Base-by-base conservation (phyloP, 2,888 invertebrate species). In the Drosophila neonasuta region DNA sequence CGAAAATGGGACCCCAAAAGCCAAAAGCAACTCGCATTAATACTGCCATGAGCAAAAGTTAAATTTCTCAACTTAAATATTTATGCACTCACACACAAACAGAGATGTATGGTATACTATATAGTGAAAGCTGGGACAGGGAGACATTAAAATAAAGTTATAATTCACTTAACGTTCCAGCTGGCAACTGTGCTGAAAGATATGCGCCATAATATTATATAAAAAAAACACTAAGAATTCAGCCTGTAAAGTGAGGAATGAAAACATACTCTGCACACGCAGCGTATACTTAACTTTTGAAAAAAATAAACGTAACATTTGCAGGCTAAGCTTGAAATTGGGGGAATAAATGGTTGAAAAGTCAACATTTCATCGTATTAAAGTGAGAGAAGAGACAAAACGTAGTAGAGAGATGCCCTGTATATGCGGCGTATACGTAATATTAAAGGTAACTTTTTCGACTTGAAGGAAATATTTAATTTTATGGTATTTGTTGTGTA, bases 151-250 rank as follows among this genome's bases (percentile, higher is more conserved):
- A 73, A 77, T 79, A 45, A 68, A 66, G 57, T 74, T 58, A 62
- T 74, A 63, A 76, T 70, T 78, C 63, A 73, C 59, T 64, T 65
- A 70, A 77, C 49, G 50, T 58, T 46, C 54, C 59, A 58, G 52
- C 61, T 60, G 64, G 36, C 57, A 55, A 36, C 49, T 62, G 62
- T 45, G 44, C 20, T 11, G 0, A 58, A 44, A 77, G 65, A 79
- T 69, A 60, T 60, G 62, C 41, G 24, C 17, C 58, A 44, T 7
- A 30, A 36, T 48, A 41, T 39, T 15, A n/a, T 41, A 32, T 24
- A 34, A 36, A 41, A 39, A 39, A 48, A 51, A 44, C 9, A 1
- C 32, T 17, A 10, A 4, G 32, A 24, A 20, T 44, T 46, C 5
- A 13, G 42, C 42, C 34, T 24, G 10, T 9, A 29, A 10, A 15